Percentiles rank a stretch among this genome's conserved stretches.
These are phyloP conservation scores for Pycnomerus fuliginosus DNA, from an alignment of 2,888 invertebrate genomes.

Conservation along the genomic window DNA sequence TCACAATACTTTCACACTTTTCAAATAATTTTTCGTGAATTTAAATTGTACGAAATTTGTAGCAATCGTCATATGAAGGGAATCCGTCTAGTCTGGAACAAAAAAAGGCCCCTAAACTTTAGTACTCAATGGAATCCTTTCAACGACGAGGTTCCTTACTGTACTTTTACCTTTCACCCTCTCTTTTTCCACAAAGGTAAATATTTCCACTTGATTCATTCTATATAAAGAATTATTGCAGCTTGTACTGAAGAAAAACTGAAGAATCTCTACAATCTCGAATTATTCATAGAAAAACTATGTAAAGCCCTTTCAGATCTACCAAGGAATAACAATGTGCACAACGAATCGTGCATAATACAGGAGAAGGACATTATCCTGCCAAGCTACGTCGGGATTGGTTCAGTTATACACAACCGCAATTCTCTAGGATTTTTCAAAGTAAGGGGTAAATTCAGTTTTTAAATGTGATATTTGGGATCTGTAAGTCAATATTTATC, in stretches of 20 bases:
- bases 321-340: conserved; percentile 42
- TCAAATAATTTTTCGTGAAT: conserved; percentile 3
- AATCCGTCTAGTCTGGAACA: conserved; percentile 76
- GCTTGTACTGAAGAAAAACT: conserved; percentile 44
- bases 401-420: conserved; percentile 79
- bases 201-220: conserved; percentile 3
- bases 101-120: conserved; percentile 66
- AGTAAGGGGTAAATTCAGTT: background rate
- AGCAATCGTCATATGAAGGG: conserved; percentile 75
- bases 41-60: conserved; percentile 27
- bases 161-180: conserved; percentile 80
- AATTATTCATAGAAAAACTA: conserved; percentile 60
- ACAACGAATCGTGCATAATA: conserved; percentile 56
- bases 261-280: conserved; percentile 59
- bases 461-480: too few species aligned
- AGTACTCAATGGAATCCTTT: conserved; percentile 85
- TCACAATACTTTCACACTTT: too few species aligned
- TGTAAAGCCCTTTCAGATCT: conserved; percentile 58
- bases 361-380: conserved; percentile 71
- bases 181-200: conserved; percentile 72
- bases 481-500: too few species aligned
- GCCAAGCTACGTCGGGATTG: conserved; percentile 77
- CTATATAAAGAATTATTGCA: conserved; percentile 27
- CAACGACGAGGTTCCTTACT: conserved; percentile 73
- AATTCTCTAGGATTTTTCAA: conserved; percentile 58